Percentiles rank a stretch among this genome's conserved stretches.
phyloP scores from a whole-genome alignment of 2,113 vertebrate species.

The Stictonetta naevosa region DNA sequence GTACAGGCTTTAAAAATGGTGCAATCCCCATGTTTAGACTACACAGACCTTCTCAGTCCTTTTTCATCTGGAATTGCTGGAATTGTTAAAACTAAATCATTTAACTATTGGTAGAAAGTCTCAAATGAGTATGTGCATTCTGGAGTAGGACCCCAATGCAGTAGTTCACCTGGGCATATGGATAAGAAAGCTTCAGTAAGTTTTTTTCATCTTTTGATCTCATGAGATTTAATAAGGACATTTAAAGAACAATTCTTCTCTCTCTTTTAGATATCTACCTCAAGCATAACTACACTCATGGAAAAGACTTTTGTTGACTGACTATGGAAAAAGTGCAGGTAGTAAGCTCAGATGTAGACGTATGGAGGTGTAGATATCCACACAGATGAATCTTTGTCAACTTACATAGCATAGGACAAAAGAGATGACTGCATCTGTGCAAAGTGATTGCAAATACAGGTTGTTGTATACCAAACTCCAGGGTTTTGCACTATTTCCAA shows the following conservation, averaged over 20 bases:
- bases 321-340: neutral
- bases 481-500: neutral
- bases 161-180: neutral
- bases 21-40: neutral
- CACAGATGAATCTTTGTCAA: neutral
- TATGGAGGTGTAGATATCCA: neutral
- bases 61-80: neutral
- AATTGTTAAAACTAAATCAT: neutral
- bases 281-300: neutral
- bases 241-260: neutral
- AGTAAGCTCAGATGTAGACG: neutral
- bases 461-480: neutral
- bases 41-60: neutral
- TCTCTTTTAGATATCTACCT: neutral
- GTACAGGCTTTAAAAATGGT: neutral
- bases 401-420: neutral
- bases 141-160: neutral
- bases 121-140: neutral
- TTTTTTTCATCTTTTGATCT: neutral
- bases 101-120: neutral
- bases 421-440: neutral
- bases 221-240: neutral
- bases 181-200: neutral
- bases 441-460: accelerated
- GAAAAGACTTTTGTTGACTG: neutral